Conservation (phyloP, 53 echinoderm and acorn worm species). For the Luidia sarsii region DNA sequence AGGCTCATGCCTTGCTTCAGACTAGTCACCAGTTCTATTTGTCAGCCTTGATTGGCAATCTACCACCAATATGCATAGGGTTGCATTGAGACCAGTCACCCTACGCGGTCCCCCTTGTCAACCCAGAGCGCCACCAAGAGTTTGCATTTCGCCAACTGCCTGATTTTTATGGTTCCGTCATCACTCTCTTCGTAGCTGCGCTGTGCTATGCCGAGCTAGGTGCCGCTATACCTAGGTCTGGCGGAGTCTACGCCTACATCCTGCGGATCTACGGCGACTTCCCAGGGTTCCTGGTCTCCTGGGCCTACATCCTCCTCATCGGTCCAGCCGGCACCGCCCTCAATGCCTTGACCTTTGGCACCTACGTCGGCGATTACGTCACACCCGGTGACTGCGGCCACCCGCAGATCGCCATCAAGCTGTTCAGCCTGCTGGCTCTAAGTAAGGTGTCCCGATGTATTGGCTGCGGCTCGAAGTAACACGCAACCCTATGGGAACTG, state of each 20-base stretch:
- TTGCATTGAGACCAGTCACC: too few relatives aligned
- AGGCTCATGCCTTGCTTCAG: too few relatives aligned
- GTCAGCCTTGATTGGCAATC: too few relatives aligned
- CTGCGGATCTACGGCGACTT: slow-evolving; percentile 21
- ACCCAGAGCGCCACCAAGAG: too few relatives aligned
- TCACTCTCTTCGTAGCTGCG: slow-evolving; percentile 1
- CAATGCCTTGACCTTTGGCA: slow-evolving; percentile 14
- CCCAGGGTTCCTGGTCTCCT: slow-evolving; percentile 20
- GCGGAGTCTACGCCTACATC: slow-evolving; percentile 18
- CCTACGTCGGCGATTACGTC: slow-evolving; percentile 26
- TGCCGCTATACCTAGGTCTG: not conserved
- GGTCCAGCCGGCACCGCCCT: not conserved
- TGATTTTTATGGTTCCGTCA: too few relatives aligned
- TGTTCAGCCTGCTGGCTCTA: slow-evolving; percentile 10
- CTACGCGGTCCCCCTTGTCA: too few relatives aligned
- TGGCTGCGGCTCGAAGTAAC: too few relatives aligned
- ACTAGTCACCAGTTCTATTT: too few relatives aligned
- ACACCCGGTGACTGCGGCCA: slow-evolving; percentile 1
- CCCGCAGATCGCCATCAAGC: not conserved
- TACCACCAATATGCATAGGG: too few relatives aligned
- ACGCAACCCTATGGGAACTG: too few relatives aligned
- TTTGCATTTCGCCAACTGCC: too few relatives aligned
- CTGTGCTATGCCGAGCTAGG: slow-evolving; percentile 37
- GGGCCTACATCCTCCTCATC: not conserved
- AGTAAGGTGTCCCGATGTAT: too few relatives aligned